Base-by-base conservation (phyloP, 2,113 vertebrate species). In the Myodes glareolus region DNA sequence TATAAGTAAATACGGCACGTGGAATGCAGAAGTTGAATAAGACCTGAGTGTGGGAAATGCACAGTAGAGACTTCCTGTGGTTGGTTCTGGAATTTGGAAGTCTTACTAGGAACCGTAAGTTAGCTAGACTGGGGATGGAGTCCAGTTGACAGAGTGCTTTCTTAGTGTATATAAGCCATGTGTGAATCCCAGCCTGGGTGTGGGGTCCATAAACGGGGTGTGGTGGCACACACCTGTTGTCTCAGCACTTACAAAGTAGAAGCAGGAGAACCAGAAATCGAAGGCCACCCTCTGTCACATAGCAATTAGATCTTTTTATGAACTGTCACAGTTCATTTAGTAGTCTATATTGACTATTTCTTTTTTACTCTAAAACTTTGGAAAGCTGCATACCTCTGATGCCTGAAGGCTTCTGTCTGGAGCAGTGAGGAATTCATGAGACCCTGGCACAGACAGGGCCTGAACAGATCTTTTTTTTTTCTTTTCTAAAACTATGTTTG, bases 391-490 rank as follows among this genome's bases (percentile, higher is more conserved):
- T 82, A 25, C 36, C 19, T 91, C 92, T 89, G 88, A 77, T 76
- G 21, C 47, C 50, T 87, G 33, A 52, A 45, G 89, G 42, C 80
- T 42, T 80, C 75, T 93, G 17, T 47, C 92, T 76, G 88, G 80
- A 82, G 87, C 90, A 94, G 58, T 92, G 21, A 81, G 0, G 77
- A 70, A 70, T 94, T 88, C 31, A 42, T 85, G 25, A 10, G 85
- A 16, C 58, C 84, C n/a, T 76, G 42, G 16, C 9, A 75, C 14
- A 86, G 87, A 72, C 61, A 76, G 50, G 27, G 33, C 8, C 25
- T 39, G 70, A 80, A 63, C 0, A 21, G 27, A 93, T 70, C 72
- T 92, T 95, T 95, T 91, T 95, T 14, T 63, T 95, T 92, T 96
- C 10, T 58, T 58, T 58, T 21, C 61, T 19, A 91, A 82, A 93